A percentile compares a stretch with the other conserved stretches of the same genome.
Conservation (phyloP, 2,888 invertebrate species). For the Matsumyia berberina region DNA sequence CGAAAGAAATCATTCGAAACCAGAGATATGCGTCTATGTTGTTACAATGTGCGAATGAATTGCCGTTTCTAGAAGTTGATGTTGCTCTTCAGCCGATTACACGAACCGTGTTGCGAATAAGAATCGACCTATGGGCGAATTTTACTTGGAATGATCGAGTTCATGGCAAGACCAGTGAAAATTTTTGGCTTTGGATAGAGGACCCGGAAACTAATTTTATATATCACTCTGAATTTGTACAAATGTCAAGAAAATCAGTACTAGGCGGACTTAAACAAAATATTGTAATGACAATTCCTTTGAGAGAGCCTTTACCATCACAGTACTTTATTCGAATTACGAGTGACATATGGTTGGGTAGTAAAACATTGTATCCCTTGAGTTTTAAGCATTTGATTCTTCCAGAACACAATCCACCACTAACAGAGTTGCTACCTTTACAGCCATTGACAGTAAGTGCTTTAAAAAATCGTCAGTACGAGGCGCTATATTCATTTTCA, state of each 20-base stretch:
- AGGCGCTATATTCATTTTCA: slow-evolving; percentile 93
- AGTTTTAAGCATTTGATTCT: slow-evolving; percentile 94
- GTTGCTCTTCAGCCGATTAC: slow-evolving; percentile 97
- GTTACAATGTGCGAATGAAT: slow-evolving; percentile 92
- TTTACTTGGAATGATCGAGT: slow-evolving; percentile 95
- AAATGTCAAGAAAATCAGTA: slow-evolving; percentile 86
- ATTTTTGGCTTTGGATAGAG: slow-evolving; percentile 99
- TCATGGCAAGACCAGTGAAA: slow-evolving; percentile 94
- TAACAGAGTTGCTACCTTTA: slow-evolving; percentile 95
- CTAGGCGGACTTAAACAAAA: slow-evolving; percentile 90
- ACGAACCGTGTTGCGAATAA: slow-evolving; percentile 93
- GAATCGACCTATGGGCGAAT: slow-evolving; percentile 90
- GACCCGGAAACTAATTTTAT: slow-evolving; percentile 97
- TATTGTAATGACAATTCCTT: slow-evolving; percentile 97
- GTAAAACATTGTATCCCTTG: slow-evolving; percentile 87
- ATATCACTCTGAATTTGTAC: slow-evolving; percentile 97
- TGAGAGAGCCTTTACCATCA: slow-evolving; percentile 94
- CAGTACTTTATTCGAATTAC: slow-evolving; percentile 95
- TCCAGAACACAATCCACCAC: slow-evolving; percentile 95
- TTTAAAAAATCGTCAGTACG: slow-evolving; percentile 90
- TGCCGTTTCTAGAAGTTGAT: slow-evolving; percentile 93
- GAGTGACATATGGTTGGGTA: slow-evolving; percentile 91
- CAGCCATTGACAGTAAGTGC: slow-evolving; percentile 95
- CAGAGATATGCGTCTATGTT: slow-evolving; percentile 89
- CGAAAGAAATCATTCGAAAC: slow-evolving; percentile 92